Evolutionary conservation across 2,888 invertebrate species (phyloP), one percentile per base, ranked within the genome.

Genomic region (Pristionchus entomophagus): DNA sequence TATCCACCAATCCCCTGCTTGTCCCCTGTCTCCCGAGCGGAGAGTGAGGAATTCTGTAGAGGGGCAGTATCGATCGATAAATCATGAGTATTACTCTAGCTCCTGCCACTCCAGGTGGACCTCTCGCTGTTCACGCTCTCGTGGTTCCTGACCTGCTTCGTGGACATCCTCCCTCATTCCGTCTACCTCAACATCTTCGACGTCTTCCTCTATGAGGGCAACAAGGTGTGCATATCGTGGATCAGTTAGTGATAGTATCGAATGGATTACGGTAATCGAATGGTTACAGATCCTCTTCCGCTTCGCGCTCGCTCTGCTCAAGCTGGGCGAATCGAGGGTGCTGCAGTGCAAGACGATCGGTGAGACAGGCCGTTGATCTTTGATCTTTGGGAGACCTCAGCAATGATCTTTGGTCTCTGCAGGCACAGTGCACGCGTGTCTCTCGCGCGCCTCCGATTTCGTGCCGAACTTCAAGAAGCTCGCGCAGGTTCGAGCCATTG

Each of bases 61-160:
- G n/a, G n/a, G n/a, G n/a, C n/a, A n/a, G n/a, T n/a, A n/a, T n/a
- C n/a, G n/a, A n/a, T n/a, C n/a, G n/a, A n/a, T n/a, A n/a, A n/a
- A n/a, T n/a, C n/a, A n/a, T n/a, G n/a, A n/a, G n/a, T n/a, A n/a
- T n/a, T n/a, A n/a, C n/a, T n/a, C n/a, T 10, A 53, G 6, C n/a
- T 41, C 19, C 29, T 19, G 0, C n/a, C n/a, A n/a, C n/a, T 87
- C 69, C 86, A 89, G 88, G 89, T 89, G 5, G 90, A 91, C 59
- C 87, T 91, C 14, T 91, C 94, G 8, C 91, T 95, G 29, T 95
- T 95, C 91, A 94, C 95, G 12, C 94, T 95, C 88, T 95, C 94
- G 91, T 95, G 95, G 95, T 95, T 95, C 92, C 93, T 95, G 77
- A 95, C 95, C 22, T 91, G 95, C 35, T 95, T 95, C 92, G 94